Base-by-base conservation (phyloP, 2,888 invertebrate genomes). In the Altica lythri region DNA sequence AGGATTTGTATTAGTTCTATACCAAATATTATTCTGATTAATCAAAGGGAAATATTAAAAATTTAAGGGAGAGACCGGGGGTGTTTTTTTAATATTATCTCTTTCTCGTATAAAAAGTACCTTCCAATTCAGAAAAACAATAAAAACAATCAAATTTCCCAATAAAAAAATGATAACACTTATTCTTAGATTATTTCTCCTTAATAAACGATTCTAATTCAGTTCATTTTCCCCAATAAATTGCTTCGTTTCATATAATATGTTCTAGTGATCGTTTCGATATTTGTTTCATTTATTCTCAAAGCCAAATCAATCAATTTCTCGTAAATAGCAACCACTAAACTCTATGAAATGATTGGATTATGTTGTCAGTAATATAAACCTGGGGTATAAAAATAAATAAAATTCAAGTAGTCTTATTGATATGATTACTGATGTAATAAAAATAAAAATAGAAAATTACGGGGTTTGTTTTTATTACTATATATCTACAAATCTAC, bases 281-380 rank as follows among this genome's bases (percentile, higher is more conserved):
- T 13, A 40, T 44, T 44, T 30, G n/a, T 42, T 42, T 16, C 16
- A 32, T 34, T 5, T 45, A n/a, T 10, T n/a, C 16, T 34, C 34
- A 45, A 34, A 45, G 44, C 18, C 32, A 14, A 45, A 45, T 45
- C 44, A 32, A 45, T 45, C 16, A 45, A 32, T 22, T 32, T 32
- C 32, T 45, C 34, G 19, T 22, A 32, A 32, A 45, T 12, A 45
- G 17, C 14, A 6, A n/a, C 12, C 32, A 45, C 10, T 17, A 14
- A 30, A 43, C 10, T 9, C n/a, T 10, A n/a, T 2, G 12, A 18
- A 4, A 34, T 34, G 22, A 45, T 45, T 45, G 34, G 34, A 34
- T 34, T 45, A 12, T 12, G 8, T 32, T 18, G 6, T 6, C 14
- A 8, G 18, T 44, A 13, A 44, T 44, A 32, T 13, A 44, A 45